Base-by-base conservation (phyloP, 2,113 vertebrate species). In the Pteruthius melanotis region DNA sequence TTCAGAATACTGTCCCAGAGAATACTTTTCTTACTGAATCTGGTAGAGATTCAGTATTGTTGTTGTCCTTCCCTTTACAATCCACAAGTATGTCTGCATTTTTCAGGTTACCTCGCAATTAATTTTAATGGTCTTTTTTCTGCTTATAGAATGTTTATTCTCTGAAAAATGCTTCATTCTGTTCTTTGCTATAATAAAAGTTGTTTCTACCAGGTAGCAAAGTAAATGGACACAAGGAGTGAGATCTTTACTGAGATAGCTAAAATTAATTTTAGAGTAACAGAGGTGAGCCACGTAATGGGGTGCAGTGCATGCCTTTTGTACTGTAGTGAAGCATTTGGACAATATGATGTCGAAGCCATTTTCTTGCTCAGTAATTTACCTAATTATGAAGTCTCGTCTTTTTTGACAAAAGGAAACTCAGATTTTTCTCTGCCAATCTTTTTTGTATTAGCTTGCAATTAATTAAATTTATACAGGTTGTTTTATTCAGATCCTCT, bases 401-500 rank as follows among this genome's bases (percentile, higher is more conserved):
- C 78, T 87, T n/a, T 49, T 88, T 89, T 96, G 87, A 92, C 92
- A 93, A 97, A 95, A 96, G 23, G 44, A 91, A 93, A 60, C 42
- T 40, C 77, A 76, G 61, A 79, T 96, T 95, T 95, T 97, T 94
- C 33, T 78, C 88, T 91, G 74, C 68, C 37, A 42, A 40, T 95
- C 28, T 50, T 83, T 95, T 96, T 94, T 96, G 75, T 78, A 79
- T 78, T 78, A 75, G 83, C 75, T 64, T 97, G 83, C 94, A 96
- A 93, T 90, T 98, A 98, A 97, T 97, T 98, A 95, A 88, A 95
- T 97, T 94, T 89, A 60, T 86, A 87, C 27, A 52, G 92, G 94
- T 96, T 96, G 56, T 87, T 96, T 97, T 97, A 89, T 96, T 92
- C 75, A 80, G 53, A 82, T 94, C n/a, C 74, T 63, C 60, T 90